Evolutionary conservation across 2,797 vertebrate species (phyloP), one percentile per base, ranked within the genome.

Genomic region (Philypnodon macrostomus): DNA sequence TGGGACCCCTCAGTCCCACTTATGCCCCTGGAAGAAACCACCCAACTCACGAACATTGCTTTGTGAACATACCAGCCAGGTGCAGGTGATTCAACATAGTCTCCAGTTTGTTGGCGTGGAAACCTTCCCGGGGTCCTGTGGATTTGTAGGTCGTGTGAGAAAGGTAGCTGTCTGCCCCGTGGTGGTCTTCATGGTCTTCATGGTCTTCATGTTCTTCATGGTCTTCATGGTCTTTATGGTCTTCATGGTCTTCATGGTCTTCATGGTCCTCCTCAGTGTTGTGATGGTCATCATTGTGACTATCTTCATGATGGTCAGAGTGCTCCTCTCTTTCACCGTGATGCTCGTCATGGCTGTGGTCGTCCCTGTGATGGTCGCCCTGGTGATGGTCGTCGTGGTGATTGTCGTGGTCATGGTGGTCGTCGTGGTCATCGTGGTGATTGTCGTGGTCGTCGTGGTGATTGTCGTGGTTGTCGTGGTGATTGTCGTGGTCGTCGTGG

Each of bases 61-160:
- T 8, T 29, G 16, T 13, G n/a, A n/a, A 0, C 16, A 38, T 65
- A 76, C 84, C 86, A 65, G 83, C 18, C 4, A 86, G 79, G 40
- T 88, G 85, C 47, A 91, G 84, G 59, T 90, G 85, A 61, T 73
- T 83, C 39, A 90, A 69, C 45, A 90, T 80, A 0, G 67, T 70
- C 15, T 89, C 87, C 79, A 91, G 80, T 67, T 89, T 88, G 49
- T 73, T 81, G 0, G 67, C 23, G 40, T 83, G 84, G 32, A 57
- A 76, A 26, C 77, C 67, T 5, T 47, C 14, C 1, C 44, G 65
- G 15, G 54, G 59, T 4, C 64, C 77, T 3, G 72, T 54, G 1
- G 32, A 34, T 56, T 58, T 73, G 77, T 84, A 75, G n/a, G 67
- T 70, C 0, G 73, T 75, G 48, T 70, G 77, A 17, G 70, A 47